These are phyloP conservation scores for Ectropis grisescens DNA, from an alignment of 1,140 invertebrate species.

Conservation along the genomic window DNA sequence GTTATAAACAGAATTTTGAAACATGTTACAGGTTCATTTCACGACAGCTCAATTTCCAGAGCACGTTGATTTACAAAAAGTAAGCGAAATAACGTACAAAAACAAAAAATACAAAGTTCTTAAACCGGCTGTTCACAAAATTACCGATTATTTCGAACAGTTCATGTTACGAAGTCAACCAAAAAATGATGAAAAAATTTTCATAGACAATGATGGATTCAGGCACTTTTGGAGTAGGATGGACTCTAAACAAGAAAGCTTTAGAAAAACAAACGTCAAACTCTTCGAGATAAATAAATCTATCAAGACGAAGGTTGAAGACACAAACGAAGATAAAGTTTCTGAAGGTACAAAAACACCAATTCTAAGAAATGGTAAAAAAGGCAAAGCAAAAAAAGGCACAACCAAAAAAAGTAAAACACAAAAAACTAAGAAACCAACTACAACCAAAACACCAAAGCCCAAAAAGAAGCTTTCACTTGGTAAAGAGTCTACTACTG, in stretches of 20 bases:
- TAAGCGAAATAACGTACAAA: conserved; percentile 23
- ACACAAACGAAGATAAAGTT: no score
- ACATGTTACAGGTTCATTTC: conserved; percentile 1
- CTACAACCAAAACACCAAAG: no score
- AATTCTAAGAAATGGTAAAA: no score
- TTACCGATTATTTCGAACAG: conserved; percentile 34
- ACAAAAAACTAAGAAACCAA: no score
- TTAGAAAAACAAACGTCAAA: conserved; percentile 23
- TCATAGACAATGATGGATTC: conserved; percentile 33
- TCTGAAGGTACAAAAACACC: no score
- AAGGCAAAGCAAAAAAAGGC: no score
- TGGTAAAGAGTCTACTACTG: no score
- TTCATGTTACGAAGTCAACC: conserved; percentile 24
- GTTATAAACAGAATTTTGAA: no score
- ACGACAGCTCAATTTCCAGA: conserved; percentile 17
- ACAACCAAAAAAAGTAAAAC: no score
- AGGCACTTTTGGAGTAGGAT: conserved; percentile 34
- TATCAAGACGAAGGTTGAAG: no score
- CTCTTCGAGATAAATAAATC: no score
- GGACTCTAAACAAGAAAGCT: conserved; percentile 13
- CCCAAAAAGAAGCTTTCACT: no score
- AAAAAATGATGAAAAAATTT: conserved; percentile 15
- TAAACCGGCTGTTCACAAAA: conserved; percentile 26
- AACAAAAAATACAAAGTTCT: conserved; percentile 37
- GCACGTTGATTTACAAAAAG: conserved; percentile 41